Evolutionary conservation across 2,888 invertebrate species (phyloP), one percentile per base, ranked within the genome.

Genomic region (Trypoxylon attenuatum): DNA sequence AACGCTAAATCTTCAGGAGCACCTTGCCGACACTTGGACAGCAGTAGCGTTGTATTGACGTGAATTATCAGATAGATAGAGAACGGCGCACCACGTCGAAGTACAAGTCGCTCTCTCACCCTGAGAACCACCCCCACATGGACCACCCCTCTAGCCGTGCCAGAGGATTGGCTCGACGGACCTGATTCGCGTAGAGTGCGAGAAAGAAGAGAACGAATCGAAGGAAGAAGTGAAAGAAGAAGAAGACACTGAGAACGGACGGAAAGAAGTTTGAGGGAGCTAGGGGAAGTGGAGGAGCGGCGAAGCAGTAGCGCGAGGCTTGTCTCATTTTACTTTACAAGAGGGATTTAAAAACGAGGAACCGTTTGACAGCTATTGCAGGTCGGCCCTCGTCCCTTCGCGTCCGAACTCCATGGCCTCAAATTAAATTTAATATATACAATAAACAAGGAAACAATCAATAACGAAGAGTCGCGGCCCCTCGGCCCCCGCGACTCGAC

Each of bases 281-380:
- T 1, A 18, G 15, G 5, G 27, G n/a, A 15, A 13, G 4, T 8
- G 25, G 25, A 25, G 33, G 33, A 13, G 33, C n/a, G 13, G 33
- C 33, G 57, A 23, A 21, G 43, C 5, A 29, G 49, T 45, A 43
- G 67, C 46, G 50, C 53, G 55, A 47, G 62, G 72, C 82, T 82
- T 82, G 83, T 84, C 85, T 85, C 84, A 84, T 86, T 85, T 84
- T 81, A 84, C 83, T 84, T 84, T 84, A 83, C 84, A 83, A 83
- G 84, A 80, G 83, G 85, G 86, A 84, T 84, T 85, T 84, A 86
- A 87, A 85, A 86, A 86, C 85, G 86, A 82, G 81, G 73, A 83
- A 81, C 81, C 81, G 80, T 81, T 81, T 83, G 86, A 87, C 86
- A 87, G 86, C 84, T 87, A 87, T 87, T 87, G 86, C 85, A 67